Evolutionary conservation across 2,113 vertebrate genomes (phyloP), one percentile per base, ranked within the genome.

Genomic region (Prinia subflava): DNA sequence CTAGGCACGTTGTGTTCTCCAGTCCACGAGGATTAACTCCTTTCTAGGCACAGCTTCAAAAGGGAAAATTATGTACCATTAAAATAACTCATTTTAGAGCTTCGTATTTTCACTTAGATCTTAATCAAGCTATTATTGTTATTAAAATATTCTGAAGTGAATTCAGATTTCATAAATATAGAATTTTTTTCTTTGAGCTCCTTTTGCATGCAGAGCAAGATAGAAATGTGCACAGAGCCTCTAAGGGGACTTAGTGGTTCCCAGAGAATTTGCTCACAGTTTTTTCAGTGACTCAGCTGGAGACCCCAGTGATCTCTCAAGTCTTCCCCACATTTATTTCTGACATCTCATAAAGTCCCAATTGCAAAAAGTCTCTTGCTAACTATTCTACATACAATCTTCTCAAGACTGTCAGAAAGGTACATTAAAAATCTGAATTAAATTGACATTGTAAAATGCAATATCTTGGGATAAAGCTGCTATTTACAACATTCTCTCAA

Each of bases 51-150:
- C 83, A 91, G n/a, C 57, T 95, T 95, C 92, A 94, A 89, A 94
- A 93, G 65, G 31, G 41, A 74, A 84, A 94, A 97, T 87, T 67
- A 92, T 35, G 46, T 84, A 62, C 70, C 80, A 79, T 88, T 95
- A 92, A 92, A 94, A 62, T 67, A 92, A 73, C 63, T 87, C 39
- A 30, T 83, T 92, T 85, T 65, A 86, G 75, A 92, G 59, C 59
- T 93, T 86, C 46, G 12, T 92, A 63, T 91, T 94, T 95, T 91
- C 55, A 74, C 84, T 91, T 90, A 87, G 78, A 86, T 95, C 78
- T 92, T 96, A 95, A 95, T 96, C 81, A 92, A 90, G 78, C 70
- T 82, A 84, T 95, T 96, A 87, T 95, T 97, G 64, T 95, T 89
- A 92, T 96, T 95, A 96, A 95, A 95, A 87, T 91, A 94, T 91